Percentiles rank a stretch among this genome's conserved stretches.
These are phyloP conservation scores for Cactoblastis cactorum DNA, from an alignment of 2,888 invertebrate genomes.

Conservation along the genomic window DNA sequence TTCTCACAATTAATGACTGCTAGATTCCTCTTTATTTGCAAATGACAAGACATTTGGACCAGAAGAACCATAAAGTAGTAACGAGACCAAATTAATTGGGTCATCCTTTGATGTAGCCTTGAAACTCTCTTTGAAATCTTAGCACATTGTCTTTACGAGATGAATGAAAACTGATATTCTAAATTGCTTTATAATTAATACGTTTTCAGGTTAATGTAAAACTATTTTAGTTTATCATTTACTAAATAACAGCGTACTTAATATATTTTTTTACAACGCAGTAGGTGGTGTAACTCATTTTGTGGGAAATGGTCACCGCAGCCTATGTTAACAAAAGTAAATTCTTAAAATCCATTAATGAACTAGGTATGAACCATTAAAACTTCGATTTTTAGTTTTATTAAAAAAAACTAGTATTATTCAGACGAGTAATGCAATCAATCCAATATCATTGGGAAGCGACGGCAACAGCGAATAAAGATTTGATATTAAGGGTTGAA, in stretches of 20 bases:
- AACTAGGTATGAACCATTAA: too few relatives aligned
- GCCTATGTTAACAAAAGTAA: too few relatives aligned
- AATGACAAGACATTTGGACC: slow-evolving; percentile 4
- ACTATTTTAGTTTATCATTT: too few relatives aligned
- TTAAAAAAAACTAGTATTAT: background rate
- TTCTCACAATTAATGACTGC: slow-evolving; percentile 3
- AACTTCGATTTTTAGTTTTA: too few relatives aligned
- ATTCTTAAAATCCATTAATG: too few relatives aligned
- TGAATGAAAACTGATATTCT: background rate
- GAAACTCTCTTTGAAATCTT: background rate
- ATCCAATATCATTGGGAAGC: slow-evolving; percentile 13
- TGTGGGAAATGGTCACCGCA: too few relatives aligned
- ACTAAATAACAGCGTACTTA: too few relatives aligned
- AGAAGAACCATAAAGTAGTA: background rate
- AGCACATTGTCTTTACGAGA: background rate
- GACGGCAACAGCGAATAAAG: slow-evolving; percentile 16
- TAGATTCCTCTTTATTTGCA: background rate
- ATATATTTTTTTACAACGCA: too few relatives aligned
- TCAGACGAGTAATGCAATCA: slow-evolving; percentile 7
- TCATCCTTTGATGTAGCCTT: background rate
- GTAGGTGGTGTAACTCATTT: too few relatives aligned
- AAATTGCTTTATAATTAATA: background rate
- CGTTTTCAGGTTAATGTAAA: too few relatives aligned
- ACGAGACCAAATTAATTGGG: slow-evolving; percentile 6
- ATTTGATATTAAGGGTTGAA: slow-evolving; percentile 18